Evolutionary conservation across 2,797 vertebrate genomes (phyloP), one percentile per base, ranked within the genome.

Genomic region (Gymnoscopelus braueri): DNA sequence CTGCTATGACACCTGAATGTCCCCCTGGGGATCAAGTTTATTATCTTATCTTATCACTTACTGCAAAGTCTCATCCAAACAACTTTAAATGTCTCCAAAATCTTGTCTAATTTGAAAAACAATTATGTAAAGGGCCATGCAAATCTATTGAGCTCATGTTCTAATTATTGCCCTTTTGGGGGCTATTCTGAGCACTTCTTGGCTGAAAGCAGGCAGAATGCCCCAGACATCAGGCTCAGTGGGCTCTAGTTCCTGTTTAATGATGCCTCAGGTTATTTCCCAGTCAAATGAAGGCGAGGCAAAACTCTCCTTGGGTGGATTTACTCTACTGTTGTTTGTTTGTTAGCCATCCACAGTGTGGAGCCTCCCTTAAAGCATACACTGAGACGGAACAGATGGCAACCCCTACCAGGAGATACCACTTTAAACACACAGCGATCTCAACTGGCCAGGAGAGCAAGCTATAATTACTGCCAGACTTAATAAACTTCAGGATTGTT

Each of bases 241-340:
- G 80, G 84, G 69, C 62, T 69, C 56, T 67, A 84, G 84, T 78
- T 87, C 86, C 87, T 90, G 86, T 69, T 90, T 87, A 90, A 88
- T 88, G 81, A 80, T 77, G 78, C 83, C 75, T 76, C 78, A 48
- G 75, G 86, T 83, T 77, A 94, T 94, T 95, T 94, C 87, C 92
- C 88, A 90, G 93, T 92, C 92, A 95, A 94, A 94, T 94, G 84
- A 92, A 89, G 91, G 90, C 84, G 89, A 88, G 80, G 85, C 71
- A 60, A 8, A 44, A 9, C 59, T 79, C 79, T 86, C 71, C 70
- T 84, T 29, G 71, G 80, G 66, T 75, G 80, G 79, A 69, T 81
- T 80, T 83, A 79, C 79, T 83, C 60, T 74, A 58, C 80, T 87
- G 82, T 85, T 92, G 91, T 90, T 85, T 92, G 91, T 90, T 91